Evolutionary conservation across 2,797 vertebrate species (phyloP).

Genomic region (Galaxias olidus): DNA sequence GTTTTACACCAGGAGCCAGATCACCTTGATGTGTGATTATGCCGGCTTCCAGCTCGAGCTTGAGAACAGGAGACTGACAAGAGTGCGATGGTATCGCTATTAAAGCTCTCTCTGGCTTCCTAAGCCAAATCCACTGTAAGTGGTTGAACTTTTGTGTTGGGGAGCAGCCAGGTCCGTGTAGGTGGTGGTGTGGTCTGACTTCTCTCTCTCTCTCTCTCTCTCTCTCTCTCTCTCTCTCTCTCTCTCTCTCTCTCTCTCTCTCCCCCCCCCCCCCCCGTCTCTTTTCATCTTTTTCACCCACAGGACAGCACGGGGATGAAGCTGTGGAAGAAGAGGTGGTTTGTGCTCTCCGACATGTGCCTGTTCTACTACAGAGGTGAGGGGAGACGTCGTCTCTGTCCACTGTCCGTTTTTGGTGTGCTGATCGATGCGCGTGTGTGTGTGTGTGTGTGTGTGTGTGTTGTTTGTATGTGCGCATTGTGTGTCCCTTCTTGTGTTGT

Average conservation of each 20-base stretch:
- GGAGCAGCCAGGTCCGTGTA: too few species aligned
- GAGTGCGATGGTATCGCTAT: too few species aligned
- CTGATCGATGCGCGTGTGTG: not conserved
- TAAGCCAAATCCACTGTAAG: too few species aligned
- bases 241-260: too few species aligned
- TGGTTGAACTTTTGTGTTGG: too few species aligned
- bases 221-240: too few species aligned
- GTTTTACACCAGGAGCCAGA: slow-evolving; percentile 8
- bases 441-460: slow-evolving; percentile 1
- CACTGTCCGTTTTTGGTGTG: not conserved
- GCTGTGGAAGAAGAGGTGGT: slow-evolving; percentile 98
- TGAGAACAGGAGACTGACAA: too few species aligned
- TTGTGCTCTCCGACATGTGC: slow-evolving; percentile 94
- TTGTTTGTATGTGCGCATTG: not conserved
- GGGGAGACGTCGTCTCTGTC: slow-evolving; percentile 43
- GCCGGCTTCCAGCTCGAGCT: too few species aligned
- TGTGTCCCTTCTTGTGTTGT: not conserved
- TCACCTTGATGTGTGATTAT: not conserved
- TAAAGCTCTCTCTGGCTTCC: too few species aligned
- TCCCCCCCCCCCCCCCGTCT: slow-evolving; percentile 4
- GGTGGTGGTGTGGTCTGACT: too few species aligned
- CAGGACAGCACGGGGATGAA: slow-evolving; percentile 99
- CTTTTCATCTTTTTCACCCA: too few species aligned
- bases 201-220: too few species aligned
- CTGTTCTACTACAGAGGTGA: slow-evolving; percentile 99